phyloP scores from a whole-genome alignment of 2,888 invertebrate species.

The Drosophila glabriapex region DNA sequence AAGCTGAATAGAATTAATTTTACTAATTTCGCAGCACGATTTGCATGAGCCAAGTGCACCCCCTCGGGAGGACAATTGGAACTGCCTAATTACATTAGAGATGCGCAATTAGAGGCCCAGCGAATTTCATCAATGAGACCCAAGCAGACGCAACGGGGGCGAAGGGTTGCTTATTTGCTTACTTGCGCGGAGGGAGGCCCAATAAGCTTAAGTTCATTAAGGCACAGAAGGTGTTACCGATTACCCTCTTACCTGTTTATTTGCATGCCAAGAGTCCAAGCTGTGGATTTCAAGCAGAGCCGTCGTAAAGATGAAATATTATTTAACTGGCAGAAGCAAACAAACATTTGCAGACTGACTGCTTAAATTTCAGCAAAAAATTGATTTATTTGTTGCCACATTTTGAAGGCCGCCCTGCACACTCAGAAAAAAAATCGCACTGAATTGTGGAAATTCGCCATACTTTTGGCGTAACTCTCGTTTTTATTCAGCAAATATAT shows the following conservation, averaged over 20 bases:
- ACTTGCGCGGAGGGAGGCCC: neutral
- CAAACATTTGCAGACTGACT: constrained; percentile 17
- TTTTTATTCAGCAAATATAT: neutral
- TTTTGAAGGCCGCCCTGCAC: neutral
- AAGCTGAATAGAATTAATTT: constrained; percentile 65
- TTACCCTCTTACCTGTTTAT: constrained; percentile 23
- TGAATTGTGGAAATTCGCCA: neutral
- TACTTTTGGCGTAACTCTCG: neutral
- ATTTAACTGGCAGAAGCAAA: constrained; percentile 15
- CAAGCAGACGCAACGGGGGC: neutral
- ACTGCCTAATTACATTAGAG: constrained; percentile 70
- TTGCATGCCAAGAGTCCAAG: constrained; percentile 26
- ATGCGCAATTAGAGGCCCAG: constrained; percentile 65
- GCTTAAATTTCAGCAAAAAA: constrained; percentile 1
- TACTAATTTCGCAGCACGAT: constrained; percentile 67
- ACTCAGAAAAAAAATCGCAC: neutral
- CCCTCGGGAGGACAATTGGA: constrained; percentile 20
- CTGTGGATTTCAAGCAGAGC: constrained; percentile 23
- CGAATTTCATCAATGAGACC: constrained; percentile 11
- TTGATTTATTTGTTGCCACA: constrained; percentile 48
- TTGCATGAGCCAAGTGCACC: constrained; percentile 53
- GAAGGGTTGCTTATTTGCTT: constrained; percentile 31
- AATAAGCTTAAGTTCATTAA: constrained; percentile 50
- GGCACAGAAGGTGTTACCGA: constrained; percentile 60
- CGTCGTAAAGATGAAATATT: constrained; percentile 57